Evolutionary conservation across 2,888 invertebrate genomes (phyloP).

Genomic region (Ommatoiulus sabulosus): DNA sequence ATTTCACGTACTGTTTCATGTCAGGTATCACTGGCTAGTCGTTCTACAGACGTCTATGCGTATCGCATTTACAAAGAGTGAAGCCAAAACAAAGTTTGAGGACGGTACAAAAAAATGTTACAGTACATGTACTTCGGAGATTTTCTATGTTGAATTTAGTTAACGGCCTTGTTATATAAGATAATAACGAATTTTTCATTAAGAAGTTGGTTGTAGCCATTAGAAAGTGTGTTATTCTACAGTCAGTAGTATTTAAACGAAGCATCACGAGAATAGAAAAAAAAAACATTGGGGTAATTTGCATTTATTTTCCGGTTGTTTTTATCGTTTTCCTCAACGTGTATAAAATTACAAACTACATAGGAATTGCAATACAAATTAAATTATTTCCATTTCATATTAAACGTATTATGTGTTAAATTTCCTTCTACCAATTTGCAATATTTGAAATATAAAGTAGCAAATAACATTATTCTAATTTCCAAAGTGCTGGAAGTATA

Average conservation of each 20-base stretch:
- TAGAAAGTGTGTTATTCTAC: too few relatives aligned
- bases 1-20: slow-evolving; percentile 7
- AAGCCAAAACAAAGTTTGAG: background rate
- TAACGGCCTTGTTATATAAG: background rate
- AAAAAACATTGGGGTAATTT: too few relatives aligned
- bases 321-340: too few relatives aligned
- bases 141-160: too few relatives aligned
- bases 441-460: background rate
- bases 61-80: slow-evolving; percentile 5
- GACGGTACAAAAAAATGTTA: background rate
- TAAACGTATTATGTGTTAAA: background rate
- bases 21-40: background rate
- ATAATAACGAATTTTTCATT: too few relatives aligned
- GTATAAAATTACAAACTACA: too few relatives aligned
- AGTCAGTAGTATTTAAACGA: too few relatives aligned
- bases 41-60: background rate
- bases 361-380: too few relatives aligned
- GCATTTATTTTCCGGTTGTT: too few relatives aligned
- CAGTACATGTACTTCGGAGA: background rate
- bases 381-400: too few relatives aligned
- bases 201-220: too few relatives aligned
- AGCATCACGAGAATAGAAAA: too few relatives aligned
- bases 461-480: background rate
- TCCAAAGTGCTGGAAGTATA: background rate
- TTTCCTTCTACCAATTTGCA: background rate